A percentile compares a stretch with the other conserved stretches of the same genome.
Conservation (phyloP, 2,797 vertebrate genomes). For the Sebastes ruberrimus region DNA sequence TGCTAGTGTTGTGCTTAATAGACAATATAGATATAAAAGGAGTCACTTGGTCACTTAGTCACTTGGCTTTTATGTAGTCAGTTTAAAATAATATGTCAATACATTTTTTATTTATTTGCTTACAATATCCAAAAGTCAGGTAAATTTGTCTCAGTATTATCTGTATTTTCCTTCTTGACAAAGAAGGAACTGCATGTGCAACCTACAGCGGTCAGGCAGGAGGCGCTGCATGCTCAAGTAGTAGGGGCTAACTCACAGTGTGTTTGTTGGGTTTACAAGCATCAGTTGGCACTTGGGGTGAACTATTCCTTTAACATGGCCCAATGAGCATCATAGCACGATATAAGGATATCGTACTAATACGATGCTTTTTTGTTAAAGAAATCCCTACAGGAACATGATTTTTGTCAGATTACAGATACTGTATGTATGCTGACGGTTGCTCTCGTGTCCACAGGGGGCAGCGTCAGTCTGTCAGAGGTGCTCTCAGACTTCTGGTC, state of each 20-base stretch:
- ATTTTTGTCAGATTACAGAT: not conserved
- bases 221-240: not conserved
- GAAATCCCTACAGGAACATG: not conserved
- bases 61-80: not conserved
- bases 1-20: not conserved
- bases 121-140: not conserved
- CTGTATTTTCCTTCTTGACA: not conserved
- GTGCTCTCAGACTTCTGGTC: constrained; percentile 91
- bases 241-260: not conserved
- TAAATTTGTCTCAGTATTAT: not conserved
- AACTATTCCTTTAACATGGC: not conserved
- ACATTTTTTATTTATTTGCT: not conserved
- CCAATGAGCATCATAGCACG: not conserved
- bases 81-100: not conserved
- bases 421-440: not conserved
- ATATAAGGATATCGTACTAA: not conserved
- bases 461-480: constrained; percentile 85
- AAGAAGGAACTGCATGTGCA: not conserved
- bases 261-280: not conserved
- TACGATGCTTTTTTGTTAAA: too few species aligned
- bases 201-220: not conserved
- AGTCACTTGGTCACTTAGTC: not conserved
- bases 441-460: constrained; percentile 66
- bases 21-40: not conserved
- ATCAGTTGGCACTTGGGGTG: not conserved